phyloP scores from a whole-genome alignment of 2,113 vertebrate genomes.

The Chascanopsetta lugubris region DNA sequence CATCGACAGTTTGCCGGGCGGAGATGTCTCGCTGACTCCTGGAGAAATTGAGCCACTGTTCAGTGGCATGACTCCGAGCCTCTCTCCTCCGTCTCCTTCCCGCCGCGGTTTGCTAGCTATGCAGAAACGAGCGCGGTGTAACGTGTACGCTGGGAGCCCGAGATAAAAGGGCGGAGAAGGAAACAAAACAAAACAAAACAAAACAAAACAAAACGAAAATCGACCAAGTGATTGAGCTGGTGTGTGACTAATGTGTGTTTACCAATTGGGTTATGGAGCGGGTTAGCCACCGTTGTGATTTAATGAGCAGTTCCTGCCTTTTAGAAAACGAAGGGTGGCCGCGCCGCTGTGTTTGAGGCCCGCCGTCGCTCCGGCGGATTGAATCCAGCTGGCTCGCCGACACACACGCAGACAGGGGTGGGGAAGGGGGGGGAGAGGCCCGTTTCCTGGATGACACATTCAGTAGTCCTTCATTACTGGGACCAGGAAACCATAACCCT shows the following conservation, averaged over 20 bases:
- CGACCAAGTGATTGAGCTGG: constrained; percentile 35
- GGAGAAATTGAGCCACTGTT: constrained; percentile 48
- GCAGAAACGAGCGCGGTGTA: constrained; percentile 45
- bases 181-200: neutral
- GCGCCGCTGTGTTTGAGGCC: constrained; percentile 37
- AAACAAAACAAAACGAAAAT: neutral
- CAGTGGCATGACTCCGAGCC: constrained; percentile 2
- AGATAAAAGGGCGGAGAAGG: neutral
- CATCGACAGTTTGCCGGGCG: constrained; percentile 29
- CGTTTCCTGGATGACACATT: constrained; percentile 71
- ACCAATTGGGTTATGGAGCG: constrained; percentile 36
- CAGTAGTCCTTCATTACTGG: constrained; percentile 73
- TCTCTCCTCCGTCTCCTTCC: constrained; percentile 31
- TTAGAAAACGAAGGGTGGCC: constrained; percentile 47
- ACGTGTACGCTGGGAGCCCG: constrained; percentile 31
- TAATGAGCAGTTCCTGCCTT: constrained; percentile 48
- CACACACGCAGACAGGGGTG: constrained; percentile 63
- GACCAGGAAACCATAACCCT: constrained; percentile 63
- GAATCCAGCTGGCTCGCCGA: constrained; percentile 65
- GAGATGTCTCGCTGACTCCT: constrained; percentile 21
- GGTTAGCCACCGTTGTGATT: constrained; percentile 48
- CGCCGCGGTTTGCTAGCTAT: constrained; percentile 37
- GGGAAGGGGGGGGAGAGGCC: constrained; percentile 55
- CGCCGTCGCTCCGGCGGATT: constrained; percentile 58
- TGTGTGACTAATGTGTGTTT: constrained; percentile 43